Evolutionary conservation across 1,140 invertebrate species (phyloP).

Genomic region (Leptopilina boulardi): DNA sequence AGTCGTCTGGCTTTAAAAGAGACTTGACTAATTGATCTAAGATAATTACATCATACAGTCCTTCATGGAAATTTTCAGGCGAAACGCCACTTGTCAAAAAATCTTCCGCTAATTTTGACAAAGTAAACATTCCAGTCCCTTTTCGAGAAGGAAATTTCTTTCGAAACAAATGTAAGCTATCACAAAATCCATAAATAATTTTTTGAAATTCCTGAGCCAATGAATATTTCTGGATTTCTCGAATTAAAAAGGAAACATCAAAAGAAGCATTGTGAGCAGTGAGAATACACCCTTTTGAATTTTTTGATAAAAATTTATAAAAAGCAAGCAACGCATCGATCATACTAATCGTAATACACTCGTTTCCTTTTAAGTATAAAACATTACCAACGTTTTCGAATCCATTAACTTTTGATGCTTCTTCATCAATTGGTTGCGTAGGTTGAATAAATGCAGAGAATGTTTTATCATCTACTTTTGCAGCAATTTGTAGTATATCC

Average conservation of each 20-base stretch:
- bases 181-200: slow-evolving; percentile 41
- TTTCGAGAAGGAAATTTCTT: slow-evolving; percentile 23
- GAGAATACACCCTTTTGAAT: slow-evolving; percentile 1
- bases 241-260: slow-evolving; percentile 32
- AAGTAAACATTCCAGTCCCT: slow-evolving; percentile 27
- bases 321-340: slow-evolving; percentile 14
- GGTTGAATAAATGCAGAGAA: slow-evolving; percentile 40
- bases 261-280: slow-evolving; percentile 41
- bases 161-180: slow-evolving; percentile 38
- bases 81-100: too few species aligned
- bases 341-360: neutral
- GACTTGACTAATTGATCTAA: too few species aligned
- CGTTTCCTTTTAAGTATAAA: slow-evolving; percentile 34
- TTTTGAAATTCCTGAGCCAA: slow-evolving; percentile 30
- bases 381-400: slow-evolving; percentile 29
- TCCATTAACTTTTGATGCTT: slow-evolving; percentile 24
- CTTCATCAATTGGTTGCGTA: slow-evolving; percentile 26
- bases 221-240: neutral
- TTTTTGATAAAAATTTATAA: neutral
- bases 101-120: slow-evolving; percentile 34
- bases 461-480: slow-evolving; percentile 38
- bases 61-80: too few species aligned
- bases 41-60: too few species aligned
- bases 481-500: slow-evolving; percentile 45
- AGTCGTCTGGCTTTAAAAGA: too few species aligned